Conservation (phyloP, 2,888 invertebrate genomes). For the Tinea pellionella region DNA sequence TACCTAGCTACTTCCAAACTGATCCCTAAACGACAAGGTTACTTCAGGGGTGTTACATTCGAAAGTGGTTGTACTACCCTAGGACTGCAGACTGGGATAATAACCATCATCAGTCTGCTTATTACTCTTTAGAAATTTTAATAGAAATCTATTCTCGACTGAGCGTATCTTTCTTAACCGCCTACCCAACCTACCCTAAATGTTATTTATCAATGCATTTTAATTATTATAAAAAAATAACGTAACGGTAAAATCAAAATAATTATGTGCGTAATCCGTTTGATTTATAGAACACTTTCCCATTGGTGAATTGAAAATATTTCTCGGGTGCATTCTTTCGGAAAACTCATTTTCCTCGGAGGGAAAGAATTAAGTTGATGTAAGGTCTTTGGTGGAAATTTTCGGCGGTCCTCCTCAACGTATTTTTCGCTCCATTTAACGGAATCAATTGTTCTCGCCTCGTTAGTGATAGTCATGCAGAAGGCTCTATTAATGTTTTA, state of each 20-base stretch:
- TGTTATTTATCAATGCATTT: no score
- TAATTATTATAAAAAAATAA: no score
- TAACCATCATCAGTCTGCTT: no score
- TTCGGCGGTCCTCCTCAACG: constrained; percentile 36
- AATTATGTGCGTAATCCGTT: not conserved
- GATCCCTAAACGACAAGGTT: no score
- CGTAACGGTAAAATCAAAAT: not conserved
- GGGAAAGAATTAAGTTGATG: constrained; percentile 31
- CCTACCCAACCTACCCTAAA: no score
- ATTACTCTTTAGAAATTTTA: no score
- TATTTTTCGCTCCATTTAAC: constrained; percentile 54
- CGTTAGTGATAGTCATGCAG: constrained; percentile 26
- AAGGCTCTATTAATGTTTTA: constrained; percentile 7
- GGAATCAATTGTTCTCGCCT: constrained; percentile 43
- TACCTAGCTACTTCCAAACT: no score
- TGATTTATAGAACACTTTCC: constrained; percentile 7
- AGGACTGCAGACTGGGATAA: no score
- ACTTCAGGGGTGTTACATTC: no score
- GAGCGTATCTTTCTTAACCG: no score
- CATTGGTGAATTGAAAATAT: constrained; percentile 23
- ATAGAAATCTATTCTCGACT: no score
- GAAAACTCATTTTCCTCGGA: constrained; percentile 30
- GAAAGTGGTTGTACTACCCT: no score
- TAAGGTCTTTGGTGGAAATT: constrained; percentile 24
- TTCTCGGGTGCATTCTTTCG: constrained; percentile 26